phyloP scores from a whole-genome alignment of 1,140 invertebrate species.

The Leptinotarsa texana region DNA sequence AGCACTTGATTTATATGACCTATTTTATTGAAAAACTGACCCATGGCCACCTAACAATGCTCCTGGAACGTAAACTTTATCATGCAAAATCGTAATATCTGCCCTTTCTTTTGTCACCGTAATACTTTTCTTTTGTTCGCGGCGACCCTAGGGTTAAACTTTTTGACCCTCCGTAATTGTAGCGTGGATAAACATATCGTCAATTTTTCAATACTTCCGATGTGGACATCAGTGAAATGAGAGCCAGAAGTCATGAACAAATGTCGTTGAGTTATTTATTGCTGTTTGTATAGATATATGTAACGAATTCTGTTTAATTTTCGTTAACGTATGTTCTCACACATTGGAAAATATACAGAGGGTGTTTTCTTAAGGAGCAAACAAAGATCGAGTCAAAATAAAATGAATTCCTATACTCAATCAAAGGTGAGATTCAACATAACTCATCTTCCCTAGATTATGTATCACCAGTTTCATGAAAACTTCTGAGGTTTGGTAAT shows the following conservation, averaged over 20 bases:
- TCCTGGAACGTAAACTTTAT: constrained; percentile 44
- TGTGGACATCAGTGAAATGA: constrained; percentile 23
- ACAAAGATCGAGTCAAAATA: too few relatives aligned
- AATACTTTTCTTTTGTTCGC: constrained; percentile 44
- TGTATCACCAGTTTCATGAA: too few relatives aligned
- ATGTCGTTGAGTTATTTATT: constrained; percentile 36
- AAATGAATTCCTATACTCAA: too few relatives aligned
- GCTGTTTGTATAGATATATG: constrained; percentile 14
- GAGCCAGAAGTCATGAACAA: constrained; percentile 22
- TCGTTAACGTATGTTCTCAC: constrained; percentile 16
- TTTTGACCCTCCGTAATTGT: constrained; percentile 54
- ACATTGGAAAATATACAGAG: neutral
- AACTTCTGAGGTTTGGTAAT: too few relatives aligned
- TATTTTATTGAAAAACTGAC: constrained; percentile 53
- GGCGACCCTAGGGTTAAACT: constrained; percentile 52
- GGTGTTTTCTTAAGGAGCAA: too few relatives aligned
- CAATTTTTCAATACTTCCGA: constrained; percentile 54
- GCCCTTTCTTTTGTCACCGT: constrained; percentile 44
- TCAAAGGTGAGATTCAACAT: too few relatives aligned
- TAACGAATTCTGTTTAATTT: constrained; percentile 18
- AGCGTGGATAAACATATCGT: constrained; percentile 51
- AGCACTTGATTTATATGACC: constrained; percentile 54
- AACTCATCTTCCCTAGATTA: too few relatives aligned
- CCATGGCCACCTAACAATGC: constrained; percentile 50
- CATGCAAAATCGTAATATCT: constrained; percentile 50